phyloP scores from a whole-genome alignment of 1,140 invertebrate genomes.

The Mamestra configurata region DNA sequence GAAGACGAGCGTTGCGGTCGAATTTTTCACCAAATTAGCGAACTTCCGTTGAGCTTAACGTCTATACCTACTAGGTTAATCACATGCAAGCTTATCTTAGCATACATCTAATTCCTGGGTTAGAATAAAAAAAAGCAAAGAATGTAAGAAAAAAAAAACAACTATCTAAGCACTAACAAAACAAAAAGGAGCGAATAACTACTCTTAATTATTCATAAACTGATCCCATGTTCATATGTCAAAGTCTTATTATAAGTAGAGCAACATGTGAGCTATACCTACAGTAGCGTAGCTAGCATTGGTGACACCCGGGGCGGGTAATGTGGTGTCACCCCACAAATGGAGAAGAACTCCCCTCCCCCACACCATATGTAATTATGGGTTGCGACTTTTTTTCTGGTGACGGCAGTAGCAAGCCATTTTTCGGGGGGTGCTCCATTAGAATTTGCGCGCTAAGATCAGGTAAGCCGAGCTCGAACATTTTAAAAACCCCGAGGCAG shows the following conservation, averaged over 20 bases:
- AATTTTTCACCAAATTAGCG: background rate
- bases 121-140: slow-evolving; percentile 13
- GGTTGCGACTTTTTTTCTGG: no score
- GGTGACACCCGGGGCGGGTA: no score
- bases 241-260: background rate
- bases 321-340: no score
- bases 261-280: background rate
- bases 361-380: no score
- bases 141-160: background rate
- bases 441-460: no score
- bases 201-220: slow-evolving; percentile 28
- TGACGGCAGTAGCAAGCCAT: no score
- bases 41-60: background rate
- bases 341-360: no score
- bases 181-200: background rate
- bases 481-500: no score
- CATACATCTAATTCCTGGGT: slow-evolving; percentile 1
- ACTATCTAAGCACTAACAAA: slow-evolving; percentile 1
- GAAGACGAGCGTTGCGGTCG: background rate
- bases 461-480: no score
- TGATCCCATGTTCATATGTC: slow-evolving; percentile 37
- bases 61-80: slow-evolving; percentile 10
- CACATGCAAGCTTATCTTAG: slow-evolving; percentile 32
- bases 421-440: no score
- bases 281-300: no score